Evolutionary conservation across 2,113 vertebrate species (phyloP).

Genomic region (Oenanthe melanoleuca): DNA sequence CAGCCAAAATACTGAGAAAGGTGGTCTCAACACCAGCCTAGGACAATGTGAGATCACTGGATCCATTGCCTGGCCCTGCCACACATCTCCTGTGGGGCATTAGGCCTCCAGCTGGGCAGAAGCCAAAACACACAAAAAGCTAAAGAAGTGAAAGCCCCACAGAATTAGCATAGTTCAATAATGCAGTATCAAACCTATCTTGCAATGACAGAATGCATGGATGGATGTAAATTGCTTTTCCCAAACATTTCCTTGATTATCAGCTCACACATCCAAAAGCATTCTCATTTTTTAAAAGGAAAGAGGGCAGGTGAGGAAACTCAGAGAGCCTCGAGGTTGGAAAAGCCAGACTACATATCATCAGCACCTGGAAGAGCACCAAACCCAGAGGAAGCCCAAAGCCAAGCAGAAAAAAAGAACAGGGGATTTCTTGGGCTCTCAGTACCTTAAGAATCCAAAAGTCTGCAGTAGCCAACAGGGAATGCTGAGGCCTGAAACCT

Average conservation of each 20-base stretch:
- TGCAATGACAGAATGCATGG: not conserved
- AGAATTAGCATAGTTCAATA: not conserved
- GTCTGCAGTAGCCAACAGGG: not conserved
- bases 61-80: not conserved
- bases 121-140: not conserved
- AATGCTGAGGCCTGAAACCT: not conserved
- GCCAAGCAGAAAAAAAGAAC: not conserved
- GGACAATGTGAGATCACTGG: not conserved
- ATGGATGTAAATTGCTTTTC: not conserved
- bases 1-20: not conserved
- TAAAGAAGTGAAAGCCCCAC: not conserved
- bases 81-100: not conserved
- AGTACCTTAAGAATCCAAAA: not conserved
- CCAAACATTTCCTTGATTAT: not conserved
- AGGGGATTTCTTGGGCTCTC: not conserved
- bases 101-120: not conserved
- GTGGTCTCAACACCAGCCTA: not conserved
- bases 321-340: not conserved
- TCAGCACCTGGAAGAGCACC: not conserved
- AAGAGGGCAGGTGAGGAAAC: not conserved
- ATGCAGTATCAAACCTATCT: not conserved
- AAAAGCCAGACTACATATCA: not conserved
- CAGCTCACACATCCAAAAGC: not conserved
- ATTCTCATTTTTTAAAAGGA: not conserved
- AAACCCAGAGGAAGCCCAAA: not conserved